A percentile compares a stretch with the other conserved stretches of the same genome.
Conservation (phyloP, 1,140 invertebrate genomes). For the Drosophila simulans region DNA sequence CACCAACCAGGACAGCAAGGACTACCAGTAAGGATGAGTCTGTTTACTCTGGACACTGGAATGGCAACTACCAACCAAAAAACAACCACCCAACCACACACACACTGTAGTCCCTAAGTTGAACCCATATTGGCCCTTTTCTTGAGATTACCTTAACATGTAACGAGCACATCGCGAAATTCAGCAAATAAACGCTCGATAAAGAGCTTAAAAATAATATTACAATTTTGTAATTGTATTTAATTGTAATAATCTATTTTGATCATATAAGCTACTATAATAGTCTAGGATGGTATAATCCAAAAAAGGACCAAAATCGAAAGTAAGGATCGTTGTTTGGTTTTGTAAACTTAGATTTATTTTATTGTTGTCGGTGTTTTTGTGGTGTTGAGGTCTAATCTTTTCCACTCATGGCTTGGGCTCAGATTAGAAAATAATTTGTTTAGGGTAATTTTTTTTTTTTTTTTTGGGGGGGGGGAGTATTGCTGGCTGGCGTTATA, state of each 20-base stretch:
- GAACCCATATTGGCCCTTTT: constrained; percentile 39
- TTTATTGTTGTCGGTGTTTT: constrained; percentile 35
- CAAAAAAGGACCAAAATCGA: too few relatives aligned
- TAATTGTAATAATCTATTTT: too few relatives aligned
- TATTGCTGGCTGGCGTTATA: constrained; percentile 19
- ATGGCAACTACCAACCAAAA: background rate
- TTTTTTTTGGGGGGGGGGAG: background rate
- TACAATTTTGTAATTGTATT: too few relatives aligned
- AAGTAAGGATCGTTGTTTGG: background rate
- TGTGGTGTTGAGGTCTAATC: constrained; percentile 1
- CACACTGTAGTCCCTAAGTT: constrained; percentile 38
- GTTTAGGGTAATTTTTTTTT: constrained; percentile 2
- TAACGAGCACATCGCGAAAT: constrained; percentile 36
- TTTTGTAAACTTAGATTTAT: constrained; percentile 51
- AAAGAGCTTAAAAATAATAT: constrained; percentile 38
- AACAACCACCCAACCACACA: constrained; percentile 3
- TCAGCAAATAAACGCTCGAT: constrained; percentile 55
- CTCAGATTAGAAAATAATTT: constrained; percentile 23
- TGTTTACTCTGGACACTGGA: background rate
- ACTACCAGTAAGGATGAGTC: constrained; percentile 20
- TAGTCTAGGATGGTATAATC: too few relatives aligned
- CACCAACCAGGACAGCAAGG: constrained; percentile 45
- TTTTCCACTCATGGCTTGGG: background rate
- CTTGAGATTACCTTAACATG: constrained; percentile 10
- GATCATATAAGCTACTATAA: too few relatives aligned